phyloP scores from a whole-genome alignment of 2,113 vertebrate species.

The Petaurus breviceps region DNA sequence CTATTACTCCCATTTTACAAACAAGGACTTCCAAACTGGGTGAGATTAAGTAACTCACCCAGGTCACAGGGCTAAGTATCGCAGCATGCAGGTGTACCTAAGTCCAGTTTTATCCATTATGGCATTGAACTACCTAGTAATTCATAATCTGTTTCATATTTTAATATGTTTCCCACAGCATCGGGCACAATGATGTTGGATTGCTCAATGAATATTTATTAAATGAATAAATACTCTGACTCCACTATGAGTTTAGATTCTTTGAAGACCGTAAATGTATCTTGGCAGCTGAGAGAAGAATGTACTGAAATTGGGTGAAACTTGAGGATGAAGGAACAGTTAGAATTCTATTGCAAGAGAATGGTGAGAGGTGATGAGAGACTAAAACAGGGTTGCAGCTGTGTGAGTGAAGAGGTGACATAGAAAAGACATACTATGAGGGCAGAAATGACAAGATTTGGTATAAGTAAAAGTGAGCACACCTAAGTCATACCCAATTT shows the following conservation, averaged over 20 bases:
- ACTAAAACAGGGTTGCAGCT: neutral
- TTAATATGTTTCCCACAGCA: neutral
- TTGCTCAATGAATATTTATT: neutral
- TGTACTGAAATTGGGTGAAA: slow-evolving; percentile 3
- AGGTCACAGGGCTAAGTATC: neutral
- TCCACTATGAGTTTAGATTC: neutral
- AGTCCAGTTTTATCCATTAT: neutral
- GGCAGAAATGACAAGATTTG: neutral
- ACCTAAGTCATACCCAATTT: neutral
- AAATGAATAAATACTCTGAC: slow-evolving; percentile 8
- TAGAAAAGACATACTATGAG: neutral
- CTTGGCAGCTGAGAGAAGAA: neutral
- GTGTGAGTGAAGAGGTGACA: neutral
- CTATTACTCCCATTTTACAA: neutral
- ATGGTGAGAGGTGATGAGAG: neutral
- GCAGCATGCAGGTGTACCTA: neutral
- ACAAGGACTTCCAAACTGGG: neutral
- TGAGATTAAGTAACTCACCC: neutral
- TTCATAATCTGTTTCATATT: neutral
- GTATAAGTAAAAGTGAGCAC: too few species aligned
- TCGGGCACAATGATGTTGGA: neutral
- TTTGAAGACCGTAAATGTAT: neutral
- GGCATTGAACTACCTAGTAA: neutral
- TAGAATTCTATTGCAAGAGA: neutral
- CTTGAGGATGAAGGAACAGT: neutral